Evolutionary conservation across 1,140 invertebrate genomes (phyloP), one percentile per base, ranked within the genome.

Genomic region (Penaeus chinensis): DNA sequence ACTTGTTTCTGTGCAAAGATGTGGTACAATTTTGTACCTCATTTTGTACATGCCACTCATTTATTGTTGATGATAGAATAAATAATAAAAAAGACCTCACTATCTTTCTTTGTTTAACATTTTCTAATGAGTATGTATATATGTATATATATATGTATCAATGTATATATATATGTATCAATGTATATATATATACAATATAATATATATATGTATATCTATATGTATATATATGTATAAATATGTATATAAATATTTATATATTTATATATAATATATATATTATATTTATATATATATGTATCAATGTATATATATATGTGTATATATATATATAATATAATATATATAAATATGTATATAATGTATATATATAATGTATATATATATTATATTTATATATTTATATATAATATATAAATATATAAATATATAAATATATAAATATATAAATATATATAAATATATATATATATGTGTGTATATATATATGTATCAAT

Each of bases 21-120:
- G 80, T 24, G 81, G 81, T 66, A 42, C 81, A 66, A 42, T 65
- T 82, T 66, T 82, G 81, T 82, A 65, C 81, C 81, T 47, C 81
- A 82, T 82, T 82, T 82, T 82, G 81, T 82, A 82, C 80, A 42
- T 66, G 63, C 81, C 81, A 82, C 81, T 82, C 81, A 82, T 82
- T 82, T 82, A 82, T 82, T 82, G 81, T 82, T 82, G 81, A 82
- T 82, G 62, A 66, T 66, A 82, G 62, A 82, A 82, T 66, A 82
- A 66, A 66, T 42, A 42, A 65, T 82, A 65, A 82, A 82, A 54
- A 82, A 82, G n/a, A 65, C 24, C 24, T 74, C 71, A 74, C 24
- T 74, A 61, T 61, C 77, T 77, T 77, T 77, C 76, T 77, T 77
- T 77, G 24, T 37, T n/a, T 77, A 32, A 32, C 20, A 19, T 19